Evolutionary conservation across 2,113 vertebrate species (phyloP).

Genomic region (Equus quagga): DNA sequence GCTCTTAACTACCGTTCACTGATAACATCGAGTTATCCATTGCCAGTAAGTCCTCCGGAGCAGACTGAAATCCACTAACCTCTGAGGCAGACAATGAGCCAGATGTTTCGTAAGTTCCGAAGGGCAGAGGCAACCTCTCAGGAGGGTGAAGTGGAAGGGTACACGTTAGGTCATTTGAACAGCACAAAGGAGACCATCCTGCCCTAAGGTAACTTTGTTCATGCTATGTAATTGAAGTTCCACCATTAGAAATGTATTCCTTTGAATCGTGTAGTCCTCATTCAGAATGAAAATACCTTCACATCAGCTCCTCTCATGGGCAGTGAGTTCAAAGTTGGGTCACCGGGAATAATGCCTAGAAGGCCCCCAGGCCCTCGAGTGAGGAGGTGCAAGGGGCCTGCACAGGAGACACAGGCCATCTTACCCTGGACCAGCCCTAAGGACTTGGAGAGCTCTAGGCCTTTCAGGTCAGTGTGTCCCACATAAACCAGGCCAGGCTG

Average conservation of each 20-base stretch:
- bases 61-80: background rate
- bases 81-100: background rate
- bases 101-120: background rate
- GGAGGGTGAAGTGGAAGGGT: background rate
- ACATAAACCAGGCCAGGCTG: background rate
- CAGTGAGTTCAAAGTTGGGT: background rate
- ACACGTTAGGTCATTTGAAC: background rate
- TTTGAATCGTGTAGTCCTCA: background rate
- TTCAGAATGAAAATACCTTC: background rate
- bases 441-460: background rate
- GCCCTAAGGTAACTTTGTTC: background rate
- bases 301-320: background rate
- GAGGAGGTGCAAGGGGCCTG: background rate
- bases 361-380: background rate
- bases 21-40: background rate
- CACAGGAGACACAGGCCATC: background rate
- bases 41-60: background rate
- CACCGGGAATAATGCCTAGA: background rate
- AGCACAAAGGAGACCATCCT: background rate
- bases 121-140: slow-evolving; percentile 30
- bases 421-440: background rate
- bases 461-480: background rate
- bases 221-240: background rate
- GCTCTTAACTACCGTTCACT: background rate
- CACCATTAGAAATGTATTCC: slow-evolving; percentile 23